Percentiles rank a stretch among this genome's conserved stretches.
These are phyloP conservation scores for Graptemys geographica DNA, from an alignment of 2,797 vertebrate genomes.

Conservation along the genomic window DNA sequence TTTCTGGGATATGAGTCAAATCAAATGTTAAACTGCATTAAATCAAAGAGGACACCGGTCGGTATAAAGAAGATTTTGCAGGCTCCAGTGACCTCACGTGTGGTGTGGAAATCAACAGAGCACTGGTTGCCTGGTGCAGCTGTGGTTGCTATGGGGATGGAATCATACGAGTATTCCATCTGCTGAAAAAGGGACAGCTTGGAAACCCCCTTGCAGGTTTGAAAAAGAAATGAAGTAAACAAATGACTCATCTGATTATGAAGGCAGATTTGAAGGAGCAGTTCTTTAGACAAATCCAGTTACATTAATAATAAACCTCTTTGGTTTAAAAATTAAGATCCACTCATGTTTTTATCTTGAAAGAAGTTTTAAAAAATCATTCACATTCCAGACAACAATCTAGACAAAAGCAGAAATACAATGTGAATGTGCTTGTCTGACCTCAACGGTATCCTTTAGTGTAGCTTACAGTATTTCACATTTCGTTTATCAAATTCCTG, in stretches of 20 bases:
- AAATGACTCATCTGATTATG: conserved; percentile 58
- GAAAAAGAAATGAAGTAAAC: conserved; percentile 58
- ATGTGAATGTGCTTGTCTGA: neutral
- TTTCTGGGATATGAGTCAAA: conserved; percentile 44
- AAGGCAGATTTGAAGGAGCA: conserved; percentile 49
- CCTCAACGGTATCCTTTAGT: neutral
- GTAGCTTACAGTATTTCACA: neutral
- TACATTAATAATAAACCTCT: neutral
- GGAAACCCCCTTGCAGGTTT: conserved; percentile 51
- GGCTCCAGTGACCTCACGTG: conserved; percentile 54
- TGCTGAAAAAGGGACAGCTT: conserved; percentile 69
- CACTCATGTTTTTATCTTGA: neutral
- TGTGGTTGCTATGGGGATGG: conserved; percentile 75
- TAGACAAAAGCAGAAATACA: conserved; percentile 9
- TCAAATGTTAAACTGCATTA: conserved; percentile 26
- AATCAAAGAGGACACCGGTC: conserved; percentile 30
- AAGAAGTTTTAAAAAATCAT: conserved; percentile 2
- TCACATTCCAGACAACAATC: neutral
- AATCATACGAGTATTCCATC: conserved; percentile 76
- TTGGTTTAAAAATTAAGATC: neutral
- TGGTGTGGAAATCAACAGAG: conserved; percentile 69
- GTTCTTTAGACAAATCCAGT: conserved; percentile 5
- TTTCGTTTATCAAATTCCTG: conserved; percentile 34
- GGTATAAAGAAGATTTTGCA: conserved; percentile 40
- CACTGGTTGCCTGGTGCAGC: conserved; percentile 64